These are phyloP conservation scores for Probosciger aterrimus DNA, from an alignment of 2,113 vertebrate genomes.

Conservation along the genomic window DNA sequence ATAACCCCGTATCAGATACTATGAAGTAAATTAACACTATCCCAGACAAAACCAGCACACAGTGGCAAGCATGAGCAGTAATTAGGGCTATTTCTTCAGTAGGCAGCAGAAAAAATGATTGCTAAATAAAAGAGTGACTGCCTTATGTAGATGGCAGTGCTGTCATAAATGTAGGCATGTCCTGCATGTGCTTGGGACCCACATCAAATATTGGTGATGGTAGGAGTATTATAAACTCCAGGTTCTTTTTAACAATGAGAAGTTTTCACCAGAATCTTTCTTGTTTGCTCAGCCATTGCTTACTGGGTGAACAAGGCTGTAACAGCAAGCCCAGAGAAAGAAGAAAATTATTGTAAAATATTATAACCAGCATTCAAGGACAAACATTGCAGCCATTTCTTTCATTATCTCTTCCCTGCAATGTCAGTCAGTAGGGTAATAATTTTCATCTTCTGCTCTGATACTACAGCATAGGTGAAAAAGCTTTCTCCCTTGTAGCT, in stretches of 20 bases:
- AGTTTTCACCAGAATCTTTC: not conserved
- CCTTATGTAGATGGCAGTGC: not conserved
- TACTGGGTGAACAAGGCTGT: not conserved
- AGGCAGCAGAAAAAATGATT: not conserved
- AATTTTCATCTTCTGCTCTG: not conserved
- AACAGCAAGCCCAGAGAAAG: not conserved
- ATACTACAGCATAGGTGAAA: not conserved
- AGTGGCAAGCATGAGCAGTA: accelerated
- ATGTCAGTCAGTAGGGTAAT: not conserved
- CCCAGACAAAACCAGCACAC: not conserved
- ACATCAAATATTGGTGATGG: not conserved
- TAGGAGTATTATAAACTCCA: not conserved
- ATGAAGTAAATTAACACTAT: not conserved
- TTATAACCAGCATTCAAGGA: not conserved
- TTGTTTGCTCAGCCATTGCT: not conserved
- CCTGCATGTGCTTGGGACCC: not conserved
- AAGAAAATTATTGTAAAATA: not conserved
- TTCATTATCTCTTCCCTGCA: not conserved
- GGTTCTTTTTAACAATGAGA: not conserved
- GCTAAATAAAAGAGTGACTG: not conserved
- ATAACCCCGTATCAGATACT: not conserved
- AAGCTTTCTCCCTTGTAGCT: not conserved
- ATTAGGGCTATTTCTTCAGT: not conserved
- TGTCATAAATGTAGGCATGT: not conserved
- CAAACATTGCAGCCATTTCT: not conserved